phyloP scores from a whole-genome alignment of 92 coral and sea anemone species.

The Paramuricea clavata region DNA sequence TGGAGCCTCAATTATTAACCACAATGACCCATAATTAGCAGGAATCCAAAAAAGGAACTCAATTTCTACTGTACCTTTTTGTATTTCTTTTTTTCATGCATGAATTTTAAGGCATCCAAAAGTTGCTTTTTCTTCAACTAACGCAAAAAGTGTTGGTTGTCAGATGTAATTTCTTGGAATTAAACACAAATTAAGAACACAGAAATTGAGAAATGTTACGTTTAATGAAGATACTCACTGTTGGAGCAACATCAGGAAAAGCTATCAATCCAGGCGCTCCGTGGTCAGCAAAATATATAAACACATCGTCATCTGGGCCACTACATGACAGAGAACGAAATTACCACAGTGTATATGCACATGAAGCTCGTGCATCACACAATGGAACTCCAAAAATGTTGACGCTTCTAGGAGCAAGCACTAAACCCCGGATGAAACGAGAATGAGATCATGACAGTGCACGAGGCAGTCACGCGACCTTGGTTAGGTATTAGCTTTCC shows the following conservation, averaged over 20 bases:
- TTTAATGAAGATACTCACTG: conserved; percentile 46
- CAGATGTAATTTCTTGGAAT: neutral
- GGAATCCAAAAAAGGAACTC: neutral
- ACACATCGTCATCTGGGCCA: conserved; percentile 93
- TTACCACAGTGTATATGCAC: too few relatives aligned
- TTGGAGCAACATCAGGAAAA: conserved; percentile 68
- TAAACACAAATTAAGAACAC: neutral
- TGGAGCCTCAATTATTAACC: too few relatives aligned
- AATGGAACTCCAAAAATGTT: too few relatives aligned
- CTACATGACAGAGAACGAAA: conserved; percentile 41
- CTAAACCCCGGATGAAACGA: too few relatives aligned
- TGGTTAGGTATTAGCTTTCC: too few relatives aligned
- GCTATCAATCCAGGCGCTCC: conserved; percentile 97
- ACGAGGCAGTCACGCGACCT: too few relatives aligned
- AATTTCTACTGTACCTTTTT: conserved; percentile 61
- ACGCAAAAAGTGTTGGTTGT: neutral
- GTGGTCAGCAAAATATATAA: conserved; percentile 93
- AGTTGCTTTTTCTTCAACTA: conserved; percentile 81
- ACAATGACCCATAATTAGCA: too few relatives aligned
- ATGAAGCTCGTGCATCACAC: too few relatives aligned
- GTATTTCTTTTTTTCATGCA: conserved; percentile 84
- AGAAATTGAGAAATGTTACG: neutral
- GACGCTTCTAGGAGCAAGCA: too few relatives aligned
- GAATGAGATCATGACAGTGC: too few relatives aligned
- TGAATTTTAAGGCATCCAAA: conserved; percentile 75